Evolutionary conservation across 2,888 invertebrate species (phyloP).

Genomic region (Drosophila infuscata): DNA sequence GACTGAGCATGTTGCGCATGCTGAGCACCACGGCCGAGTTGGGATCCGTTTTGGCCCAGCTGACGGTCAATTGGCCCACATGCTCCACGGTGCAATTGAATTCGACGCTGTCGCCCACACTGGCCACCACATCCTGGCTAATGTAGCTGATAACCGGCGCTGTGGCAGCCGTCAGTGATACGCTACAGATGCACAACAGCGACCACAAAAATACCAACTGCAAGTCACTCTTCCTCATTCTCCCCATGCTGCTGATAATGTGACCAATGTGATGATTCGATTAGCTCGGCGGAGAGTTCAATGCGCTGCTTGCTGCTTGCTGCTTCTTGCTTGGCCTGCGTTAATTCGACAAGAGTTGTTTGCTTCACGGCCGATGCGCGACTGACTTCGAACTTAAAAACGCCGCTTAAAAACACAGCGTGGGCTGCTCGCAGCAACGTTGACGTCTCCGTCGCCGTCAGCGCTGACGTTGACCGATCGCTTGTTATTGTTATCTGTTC

Average conservation of each 20-base stretch:
- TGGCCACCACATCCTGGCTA: conserved; percentile 81
- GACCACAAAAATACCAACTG: conserved; percentile 25
- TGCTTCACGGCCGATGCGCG: conserved; percentile 58
- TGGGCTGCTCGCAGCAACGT: conserved; percentile 9
- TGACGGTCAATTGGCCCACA: conserved; percentile 79
- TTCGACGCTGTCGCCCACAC: conserved; percentile 82
- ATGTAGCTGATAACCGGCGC: conserved; percentile 80
- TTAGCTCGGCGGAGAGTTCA: conserved; percentile 44
- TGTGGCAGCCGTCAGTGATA: conserved; percentile 28
- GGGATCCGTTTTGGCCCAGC: conserved; percentile 82
- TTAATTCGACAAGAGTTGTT: conserved; percentile 23
- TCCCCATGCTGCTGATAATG: conserved; percentile 41
- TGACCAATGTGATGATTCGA: conserved; percentile 28
- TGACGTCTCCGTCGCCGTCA: conserved; percentile 13
- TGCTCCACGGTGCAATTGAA: conserved; percentile 84
- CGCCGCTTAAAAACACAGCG: conserved; percentile 47
- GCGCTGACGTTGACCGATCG: conserved; percentile 58
- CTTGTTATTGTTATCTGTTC: conserved; percentile 50
- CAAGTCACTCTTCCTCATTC: conserved; percentile 16
- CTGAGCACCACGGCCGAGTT: conserved; percentile 81
- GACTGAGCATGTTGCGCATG: conserved; percentile 79
- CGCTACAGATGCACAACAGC: conserved; percentile 24
- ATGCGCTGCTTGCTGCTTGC: conserved; percentile 45
- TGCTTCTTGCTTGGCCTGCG: neutral
- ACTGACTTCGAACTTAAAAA: conserved; percentile 59